phyloP scores from a whole-genome alignment of 2,113 vertebrate genomes.

The Nothocercus julius region DNA sequence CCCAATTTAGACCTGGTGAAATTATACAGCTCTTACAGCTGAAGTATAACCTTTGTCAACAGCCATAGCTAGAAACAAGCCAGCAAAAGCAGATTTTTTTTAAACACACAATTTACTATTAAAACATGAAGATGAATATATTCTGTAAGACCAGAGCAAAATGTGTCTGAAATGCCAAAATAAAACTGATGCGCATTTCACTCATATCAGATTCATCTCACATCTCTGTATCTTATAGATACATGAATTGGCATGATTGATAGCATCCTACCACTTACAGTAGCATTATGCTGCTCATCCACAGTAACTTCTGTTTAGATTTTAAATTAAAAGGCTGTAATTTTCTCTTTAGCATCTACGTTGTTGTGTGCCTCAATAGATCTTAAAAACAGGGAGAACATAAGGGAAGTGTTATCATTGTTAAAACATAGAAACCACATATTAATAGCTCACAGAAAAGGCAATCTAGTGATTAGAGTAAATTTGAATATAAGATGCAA shows the following conservation, averaged over 20 bases:
- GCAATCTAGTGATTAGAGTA: not conserved
- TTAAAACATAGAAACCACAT: not conserved
- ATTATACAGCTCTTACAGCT: not conserved
- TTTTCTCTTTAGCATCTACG: not conserved
- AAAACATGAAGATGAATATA: too few relatives aligned
- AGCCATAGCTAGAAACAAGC: not conserved
- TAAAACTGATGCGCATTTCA: not conserved
- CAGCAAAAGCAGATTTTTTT: not conserved
- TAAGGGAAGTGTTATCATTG: not conserved
- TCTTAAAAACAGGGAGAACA: not conserved
- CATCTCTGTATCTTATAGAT: not conserved
- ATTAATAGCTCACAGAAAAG: not conserved
- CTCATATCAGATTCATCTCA: not conserved
- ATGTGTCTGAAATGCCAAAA: conserved; percentile 26
- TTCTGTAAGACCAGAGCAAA: not conserved
- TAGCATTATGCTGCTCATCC: not conserved
- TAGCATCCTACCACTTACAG: not conserved
- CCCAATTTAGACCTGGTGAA: not conserved
- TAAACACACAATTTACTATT: not conserved
- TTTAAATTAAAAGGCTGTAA: conserved; percentile 8
- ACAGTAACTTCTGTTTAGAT: not conserved
- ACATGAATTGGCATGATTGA: not conserved
- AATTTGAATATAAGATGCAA: not conserved
- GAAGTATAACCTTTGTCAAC: not conserved
- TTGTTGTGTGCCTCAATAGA: not conserved